These are phyloP conservation scores for Drosophila seclusa DNA, from an alignment of 2,888 invertebrate genomes.

Conservation along the genomic window DNA sequence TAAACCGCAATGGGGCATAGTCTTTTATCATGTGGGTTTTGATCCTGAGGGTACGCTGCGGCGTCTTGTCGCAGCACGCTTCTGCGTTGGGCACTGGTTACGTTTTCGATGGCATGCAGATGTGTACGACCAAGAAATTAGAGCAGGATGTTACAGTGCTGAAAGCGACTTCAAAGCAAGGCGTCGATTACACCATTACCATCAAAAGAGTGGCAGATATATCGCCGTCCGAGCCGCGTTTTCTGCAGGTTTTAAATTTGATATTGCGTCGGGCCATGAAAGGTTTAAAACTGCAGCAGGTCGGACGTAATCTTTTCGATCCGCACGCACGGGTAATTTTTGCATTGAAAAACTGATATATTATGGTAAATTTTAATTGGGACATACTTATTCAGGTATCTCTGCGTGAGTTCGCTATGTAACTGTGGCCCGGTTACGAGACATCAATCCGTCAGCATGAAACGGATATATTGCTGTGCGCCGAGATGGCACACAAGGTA, in stretches of 20 bases:
- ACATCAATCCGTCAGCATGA: conserved; percentile 95
- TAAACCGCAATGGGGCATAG: conserved; percentile 89
- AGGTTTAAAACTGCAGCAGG: conserved; percentile 88
- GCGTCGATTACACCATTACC: conserved; percentile 86
- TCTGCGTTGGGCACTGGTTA: conserved; percentile 87
- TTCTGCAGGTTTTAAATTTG: conserved; percentile 92
- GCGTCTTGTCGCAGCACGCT: conserved; percentile 87
- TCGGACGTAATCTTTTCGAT: conserved; percentile 91
- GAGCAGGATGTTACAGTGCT: conserved; percentile 86
- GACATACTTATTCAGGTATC: conserved; percentile 84
- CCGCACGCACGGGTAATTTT: conserved; percentile 87
- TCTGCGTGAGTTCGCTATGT: conserved; percentile 88
- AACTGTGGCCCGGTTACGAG: conserved; percentile 93
- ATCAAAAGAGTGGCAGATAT: conserved; percentile 88
- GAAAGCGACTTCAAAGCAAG: conserved; percentile 86
- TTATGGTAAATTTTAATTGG: background rate
- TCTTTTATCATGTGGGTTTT: conserved; percentile 91
- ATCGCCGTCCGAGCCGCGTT: conserved; percentile 88
- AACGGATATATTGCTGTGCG: conserved; percentile 89
- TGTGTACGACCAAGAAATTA: conserved; percentile 88
- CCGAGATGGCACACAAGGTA: conserved; percentile 93
- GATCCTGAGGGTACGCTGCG: conserved; percentile 88
- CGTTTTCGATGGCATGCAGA: conserved; percentile 90
- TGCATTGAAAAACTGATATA: background rate
- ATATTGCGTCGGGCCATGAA: conserved; percentile 88